A percentile compares a stretch with the other conserved stretches of the same genome.
These are phyloP conservation scores for Scotopteryx bipunctaria DNA, from an alignment of 2,888 invertebrate genomes.

Conservation along the genomic window DNA sequence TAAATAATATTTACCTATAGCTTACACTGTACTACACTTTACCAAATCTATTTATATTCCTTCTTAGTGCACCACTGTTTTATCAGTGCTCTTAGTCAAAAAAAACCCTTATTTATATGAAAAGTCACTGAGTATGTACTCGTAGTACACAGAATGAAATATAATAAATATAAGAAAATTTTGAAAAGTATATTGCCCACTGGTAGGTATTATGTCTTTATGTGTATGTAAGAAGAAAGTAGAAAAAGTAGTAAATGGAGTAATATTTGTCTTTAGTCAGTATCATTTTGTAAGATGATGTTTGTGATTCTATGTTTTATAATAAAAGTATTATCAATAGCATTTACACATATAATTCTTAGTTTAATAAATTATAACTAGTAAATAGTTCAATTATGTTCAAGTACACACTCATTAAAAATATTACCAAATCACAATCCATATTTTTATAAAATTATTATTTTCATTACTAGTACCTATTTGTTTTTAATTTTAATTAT, in stretches of 20 bases:
- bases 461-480: neutral
- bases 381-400: constrained; percentile 6
- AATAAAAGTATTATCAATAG: constrained; percentile 35
- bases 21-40: constrained; percentile 2
- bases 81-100: neutral
- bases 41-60: neutral
- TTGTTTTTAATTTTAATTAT: too few relatives aligned
- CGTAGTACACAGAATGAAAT: too few relatives aligned
- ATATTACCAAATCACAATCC: neutral
- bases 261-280: neutral
- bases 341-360: constrained; percentile 32
- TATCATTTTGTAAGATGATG: constrained; percentile 12
- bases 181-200: too few relatives aligned
- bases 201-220: too few relatives aligned
- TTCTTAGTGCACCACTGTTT: neutral
- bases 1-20: constrained; percentile 4
- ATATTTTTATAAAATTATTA: neutral
- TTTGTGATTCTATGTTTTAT: constrained; percentile 23
- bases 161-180: too few relatives aligned
- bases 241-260: neutral
- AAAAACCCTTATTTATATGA: too few relatives aligned
- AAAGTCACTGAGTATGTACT: too few relatives aligned
- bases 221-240: neutral
- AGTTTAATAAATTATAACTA: constrained; percentile 7
- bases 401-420: too few relatives aligned